These are phyloP conservation scores for Amblyopsis rosae DNA, from an alignment of 2,113 vertebrate species.

Conservation along the genomic window DNA sequence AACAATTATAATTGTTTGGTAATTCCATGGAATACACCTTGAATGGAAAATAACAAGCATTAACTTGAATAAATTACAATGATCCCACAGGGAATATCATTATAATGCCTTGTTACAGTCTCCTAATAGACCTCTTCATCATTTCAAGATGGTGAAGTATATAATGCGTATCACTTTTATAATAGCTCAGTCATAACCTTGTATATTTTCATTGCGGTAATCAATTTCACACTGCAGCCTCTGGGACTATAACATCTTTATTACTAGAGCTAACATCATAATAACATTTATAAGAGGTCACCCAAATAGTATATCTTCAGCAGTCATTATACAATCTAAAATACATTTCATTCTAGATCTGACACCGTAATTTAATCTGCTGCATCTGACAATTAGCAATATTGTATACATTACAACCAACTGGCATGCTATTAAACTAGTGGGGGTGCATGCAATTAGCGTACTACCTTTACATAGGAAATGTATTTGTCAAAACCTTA, in stretches of 20 bases:
- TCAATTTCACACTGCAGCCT: slow-evolving; percentile 53
- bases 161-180: slow-evolving; percentile 49
- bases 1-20: slow-evolving; percentile 76
- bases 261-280: slow-evolving; percentile 23
- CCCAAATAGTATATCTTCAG: slow-evolving; percentile 18
- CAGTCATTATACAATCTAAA: no score
- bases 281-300: slow-evolving; percentile 45
- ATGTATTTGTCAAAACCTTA: slow-evolving; percentile 77
- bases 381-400: slow-evolving; percentile 12
- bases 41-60: slow-evolving; percentile 69
- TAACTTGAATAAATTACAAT: slow-evolving; percentile 70
- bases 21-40: slow-evolving; percentile 70
- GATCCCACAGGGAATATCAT: slow-evolving; percentile 68
- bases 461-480: slow-evolving; percentile 65
- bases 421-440: slow-evolving; percentile 53
- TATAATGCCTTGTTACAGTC: slow-evolving; percentile 65
- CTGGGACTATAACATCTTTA: slow-evolving; percentile 35
- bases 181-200: slow-evolving; percentile 27
- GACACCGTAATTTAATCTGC: neutral
- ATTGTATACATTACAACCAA: slow-evolving; percentile 51
- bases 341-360: no score
- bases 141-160: slow-evolving; percentile 39
- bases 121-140: slow-evolving; percentile 67
- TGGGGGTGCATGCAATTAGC: slow-evolving; percentile 42
- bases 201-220: slow-evolving; percentile 45